Evolutionary conservation across 37 sponge, comb jelly and placozoan genomes (phyloP), one percentile per base, ranked within the genome.

Genomic region (Geodia barretti): DNA sequence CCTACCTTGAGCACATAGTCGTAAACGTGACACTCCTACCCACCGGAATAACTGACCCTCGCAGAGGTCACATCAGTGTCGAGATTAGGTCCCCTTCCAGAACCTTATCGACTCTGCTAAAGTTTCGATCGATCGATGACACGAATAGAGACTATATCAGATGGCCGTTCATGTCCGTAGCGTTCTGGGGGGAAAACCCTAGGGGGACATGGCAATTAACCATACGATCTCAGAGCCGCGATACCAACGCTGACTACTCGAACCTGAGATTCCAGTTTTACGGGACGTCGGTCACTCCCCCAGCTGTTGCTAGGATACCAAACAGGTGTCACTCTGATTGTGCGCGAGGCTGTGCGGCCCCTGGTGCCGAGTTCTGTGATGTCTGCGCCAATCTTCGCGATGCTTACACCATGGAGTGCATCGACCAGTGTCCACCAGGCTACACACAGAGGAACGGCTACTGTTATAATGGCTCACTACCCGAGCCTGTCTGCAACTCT

Each of bases 101-200:
- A 20, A 92, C 93, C 4, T 34, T 28, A 9, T 95, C 96, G 1
- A 39, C 38, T 23, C 32, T 95, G 8, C 79, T 92, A n/a, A 73
- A 60, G 26, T 58, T 60, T 37, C 79, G 96, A 11, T 36, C 11
- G 19, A 29, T 64, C 25, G 96, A 95, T 62, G 37, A 54, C 21
- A 11, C 26, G 23, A 74, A 72, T 19, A 73, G 36, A 28, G 79
- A 39, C 8, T 66, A 79, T 64, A 74, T 84, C 64, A 14, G 54
- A 47, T 92, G 93, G 93, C 88, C 93, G 0, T 88, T 92, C 59
- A 87, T 92, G 93, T 80, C 85, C 29, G 83, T 88, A 17, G 84
- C 75, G 29, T 73, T 31, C 61, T 92, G 93, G 93, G 93, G 93
- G 39, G 93, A 92, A 62, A 41, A 79, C 41, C 86, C 93, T 0